Evolutionary conservation across 2,113 vertebrate genomes (phyloP).

Genomic region (Cyprinodon variegatus): DNA sequence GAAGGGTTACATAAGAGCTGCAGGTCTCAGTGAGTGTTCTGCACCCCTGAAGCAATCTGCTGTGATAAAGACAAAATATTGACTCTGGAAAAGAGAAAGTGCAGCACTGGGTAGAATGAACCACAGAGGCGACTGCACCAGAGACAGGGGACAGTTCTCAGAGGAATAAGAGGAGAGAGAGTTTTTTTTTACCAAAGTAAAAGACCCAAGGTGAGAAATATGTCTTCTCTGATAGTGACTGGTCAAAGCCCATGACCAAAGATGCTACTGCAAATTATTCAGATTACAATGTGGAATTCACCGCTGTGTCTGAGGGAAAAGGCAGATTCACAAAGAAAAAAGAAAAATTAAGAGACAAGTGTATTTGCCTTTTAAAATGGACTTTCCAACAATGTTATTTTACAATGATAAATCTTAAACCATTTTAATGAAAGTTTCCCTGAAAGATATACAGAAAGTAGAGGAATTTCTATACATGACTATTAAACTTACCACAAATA

Average conservation of each 20-base stretch:
- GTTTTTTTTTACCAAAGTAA: conserved; percentile 24
- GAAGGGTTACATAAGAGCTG: conserved; percentile 60
- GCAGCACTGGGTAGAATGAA: conserved; percentile 56
- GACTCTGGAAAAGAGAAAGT: conserved; percentile 75
- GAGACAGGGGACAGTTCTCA: conserved; percentile 18
- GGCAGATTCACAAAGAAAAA: neutral
- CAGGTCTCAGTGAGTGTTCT: conserved; percentile 62
- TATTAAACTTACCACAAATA: too few species aligned
- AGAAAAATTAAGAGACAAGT: conserved; percentile 5
- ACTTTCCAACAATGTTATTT: conserved; percentile 1
- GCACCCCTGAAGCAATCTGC: conserved; percentile 65
- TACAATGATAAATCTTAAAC: too few species aligned
- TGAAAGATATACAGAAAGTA: too few species aligned
- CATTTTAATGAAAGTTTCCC: too few species aligned
- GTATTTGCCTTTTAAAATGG: neutral
- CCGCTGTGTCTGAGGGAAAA: conserved; percentile 2
- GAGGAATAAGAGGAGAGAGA: conserved; percentile 33
- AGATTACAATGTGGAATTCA: conserved; percentile 35
- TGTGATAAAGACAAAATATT: conserved; percentile 75
- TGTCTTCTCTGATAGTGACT: conserved; percentile 30
- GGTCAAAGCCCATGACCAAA: conserved; percentile 18
- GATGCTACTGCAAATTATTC: conserved; percentile 20
- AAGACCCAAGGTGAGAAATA: conserved; percentile 19
- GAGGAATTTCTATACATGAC: neutral
- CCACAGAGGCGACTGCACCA: neutral